Base-by-base conservation (phyloP, 1,140 invertebrate genomes). In the Drosophila pruinosa region DNA sequence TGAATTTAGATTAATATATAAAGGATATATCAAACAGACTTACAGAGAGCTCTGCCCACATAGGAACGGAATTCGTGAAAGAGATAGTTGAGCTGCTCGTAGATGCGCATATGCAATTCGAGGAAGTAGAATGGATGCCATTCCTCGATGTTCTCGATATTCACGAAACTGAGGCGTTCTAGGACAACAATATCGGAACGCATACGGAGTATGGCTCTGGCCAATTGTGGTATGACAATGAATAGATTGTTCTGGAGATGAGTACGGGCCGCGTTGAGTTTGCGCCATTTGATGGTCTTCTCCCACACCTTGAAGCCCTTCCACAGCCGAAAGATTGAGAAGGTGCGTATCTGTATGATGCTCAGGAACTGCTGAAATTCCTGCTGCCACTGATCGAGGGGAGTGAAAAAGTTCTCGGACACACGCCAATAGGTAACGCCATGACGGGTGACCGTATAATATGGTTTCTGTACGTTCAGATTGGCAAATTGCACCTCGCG, bases 291-390 rank as follows among this genome's bases (percentile, higher is more conserved):
- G 12, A 97, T 93, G n/a, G 94, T 94, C 80, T 96, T 96, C 34
- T 93, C 92, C 96, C 96, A 97, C 0, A 95, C 93, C 76, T 94
- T 95, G 89, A 97, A 97, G 0, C 95, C 94, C 91, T 97, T 97
- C 96, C 96, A 97, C 48, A 94, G 93, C 7, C 95, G 93, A 86
- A 95, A 97, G 17, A 94, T 89, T 14, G 92, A 91, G 90, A 97
- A 97, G 17, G 94, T 94, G 63, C 93, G 94, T 38, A 97, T 95
- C 79, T 94, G 92, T 36, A 94, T 94, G 3, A 96, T 90, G 75
- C 94, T 92, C 17, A 94, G 92, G 75, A 95, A 96, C 77, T 93
- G 93, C 8, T 93, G 92, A 70, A 95, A 96, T 78, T 96, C 95
- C 69, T 93, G 92, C 89, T 95, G 94, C 95, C 95, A 96, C 59